Percentiles rank a stretch among this genome's conserved stretches.
Evolutionary conservation across 2,113 vertebrate species (phyloP).

Genomic region (Synchiropus splendidus): DNA sequence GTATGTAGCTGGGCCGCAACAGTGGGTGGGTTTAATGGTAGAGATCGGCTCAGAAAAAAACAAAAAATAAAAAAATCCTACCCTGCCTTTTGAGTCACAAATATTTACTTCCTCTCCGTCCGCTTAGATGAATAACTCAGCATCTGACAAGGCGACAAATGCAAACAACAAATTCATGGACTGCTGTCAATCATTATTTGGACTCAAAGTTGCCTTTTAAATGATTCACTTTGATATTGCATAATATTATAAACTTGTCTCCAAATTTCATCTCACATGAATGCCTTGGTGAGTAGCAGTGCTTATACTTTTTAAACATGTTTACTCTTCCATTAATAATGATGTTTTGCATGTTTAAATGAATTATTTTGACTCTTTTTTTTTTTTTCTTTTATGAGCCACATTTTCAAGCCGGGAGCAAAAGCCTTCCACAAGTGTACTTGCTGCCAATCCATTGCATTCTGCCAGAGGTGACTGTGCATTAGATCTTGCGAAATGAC

Average conservation of each 20-base stretch:
- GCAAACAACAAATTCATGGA: slow-evolving; percentile 3
- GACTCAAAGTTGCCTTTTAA: slow-evolving; percentile 12
- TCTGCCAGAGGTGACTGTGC: slow-evolving; percentile 6
- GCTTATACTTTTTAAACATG: slow-evolving; percentile 10
- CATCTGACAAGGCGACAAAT: slow-evolving; percentile 9
- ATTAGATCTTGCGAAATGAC: slow-evolving; percentile 1
- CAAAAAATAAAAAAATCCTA: no score
- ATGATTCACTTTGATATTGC: slow-evolving; percentile 25
- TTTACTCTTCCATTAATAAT: slow-evolving; percentile 38
- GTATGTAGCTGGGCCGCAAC: no score
- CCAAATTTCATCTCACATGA: slow-evolving; percentile 14
- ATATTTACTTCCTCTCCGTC: slow-evolving; percentile 1
- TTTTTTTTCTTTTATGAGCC: slow-evolving; percentile 1
- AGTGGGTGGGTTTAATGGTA: no score
- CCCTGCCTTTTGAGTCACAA: slow-evolving; percentile 6
- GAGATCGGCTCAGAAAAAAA: no score
- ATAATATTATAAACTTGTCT: no score
- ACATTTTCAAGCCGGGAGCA: neutral
- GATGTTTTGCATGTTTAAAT: slow-evolving; percentile 27
- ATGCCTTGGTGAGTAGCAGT: slow-evolving; percentile 1
- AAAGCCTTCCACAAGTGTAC: neutral
- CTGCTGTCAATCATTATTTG: slow-evolving; percentile 15
- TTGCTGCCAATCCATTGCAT: neutral
- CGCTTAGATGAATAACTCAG: slow-evolving; percentile 5
- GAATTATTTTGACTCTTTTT: slow-evolving; percentile 6